A percentile compares a stretch with the other conserved stretches of the same genome.
phyloP scores from a whole-genome alignment of 1,140 invertebrate genomes.

The Subanguina moxae region DNA sequence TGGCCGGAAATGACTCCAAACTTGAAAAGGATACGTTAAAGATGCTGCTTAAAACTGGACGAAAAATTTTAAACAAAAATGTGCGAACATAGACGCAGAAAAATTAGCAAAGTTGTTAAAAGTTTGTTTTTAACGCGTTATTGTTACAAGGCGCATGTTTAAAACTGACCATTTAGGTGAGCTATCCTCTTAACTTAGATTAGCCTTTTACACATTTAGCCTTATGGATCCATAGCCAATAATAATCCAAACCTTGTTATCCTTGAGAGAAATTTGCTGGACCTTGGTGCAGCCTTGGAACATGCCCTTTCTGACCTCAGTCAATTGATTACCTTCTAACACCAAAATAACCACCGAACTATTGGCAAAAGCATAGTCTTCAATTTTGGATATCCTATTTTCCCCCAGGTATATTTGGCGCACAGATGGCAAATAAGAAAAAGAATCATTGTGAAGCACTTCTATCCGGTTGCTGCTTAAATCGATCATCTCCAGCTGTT shows the following conservation, averaged over 20 bases:
- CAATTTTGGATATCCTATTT: slow-evolving; percentile 47
- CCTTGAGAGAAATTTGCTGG: slow-evolving; percentile 56
- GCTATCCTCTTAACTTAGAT: too few species aligned
- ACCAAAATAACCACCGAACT: slow-evolving; percentile 50
- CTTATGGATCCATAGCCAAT: not conserved
- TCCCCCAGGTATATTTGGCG: slow-evolving; percentile 55
- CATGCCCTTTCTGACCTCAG: slow-evolving; percentile 38
- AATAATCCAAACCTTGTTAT: slow-evolving; percentile 44
- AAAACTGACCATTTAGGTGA: too few species aligned
- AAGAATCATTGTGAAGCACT: slow-evolving; percentile 38
- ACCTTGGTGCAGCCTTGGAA: slow-evolving; percentile 40
- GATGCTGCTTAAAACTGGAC: too few species aligned
- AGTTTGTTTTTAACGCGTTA: too few species aligned
- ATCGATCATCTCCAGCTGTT: slow-evolving; percentile 57
- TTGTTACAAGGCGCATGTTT: too few species aligned
- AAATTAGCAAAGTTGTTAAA: too few species aligned
- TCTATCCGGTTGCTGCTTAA: slow-evolving; percentile 49
- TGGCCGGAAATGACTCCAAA: too few species aligned
- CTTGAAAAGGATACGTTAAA: too few species aligned
- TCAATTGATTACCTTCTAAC: slow-evolving; percentile 45
- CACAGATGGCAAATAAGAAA: slow-evolving; percentile 45
- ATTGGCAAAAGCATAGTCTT: slow-evolving; percentile 48
- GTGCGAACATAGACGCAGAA: too few species aligned
- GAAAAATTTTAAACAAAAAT: too few species aligned
- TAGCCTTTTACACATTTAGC: too few species aligned